These are phyloP conservation scores for Gallinago undulata DNA, from an alignment of 2,113 vertebrate species.

Conservation along the genomic window DNA sequence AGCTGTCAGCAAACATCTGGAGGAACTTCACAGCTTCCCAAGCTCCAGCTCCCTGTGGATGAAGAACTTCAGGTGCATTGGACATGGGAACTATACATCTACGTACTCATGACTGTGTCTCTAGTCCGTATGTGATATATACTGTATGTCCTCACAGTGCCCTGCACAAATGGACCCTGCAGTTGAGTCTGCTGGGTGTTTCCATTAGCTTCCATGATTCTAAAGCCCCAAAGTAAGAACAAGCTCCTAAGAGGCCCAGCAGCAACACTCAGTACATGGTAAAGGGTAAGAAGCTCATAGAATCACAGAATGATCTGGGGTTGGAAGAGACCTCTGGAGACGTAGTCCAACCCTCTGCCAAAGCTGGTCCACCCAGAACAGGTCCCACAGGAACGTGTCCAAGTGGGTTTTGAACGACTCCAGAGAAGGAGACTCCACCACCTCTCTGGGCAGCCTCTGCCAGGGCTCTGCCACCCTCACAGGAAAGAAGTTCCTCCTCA, in stretches of 20 bases:
- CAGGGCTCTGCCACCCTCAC: too few relatives aligned
- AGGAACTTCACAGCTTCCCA: not conserved
- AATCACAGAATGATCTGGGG: too few relatives aligned
- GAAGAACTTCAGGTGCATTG: not conserved
- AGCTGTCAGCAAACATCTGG: not conserved
- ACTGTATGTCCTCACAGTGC: rapidly evolving
- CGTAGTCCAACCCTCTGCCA: too few relatives aligned
- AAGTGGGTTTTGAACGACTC: too few relatives aligned
- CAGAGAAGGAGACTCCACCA: too few relatives aligned
- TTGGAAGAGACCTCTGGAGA: too few relatives aligned
- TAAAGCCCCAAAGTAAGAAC: not conserved
- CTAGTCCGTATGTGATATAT: too few relatives aligned
- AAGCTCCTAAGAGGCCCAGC: not conserved
- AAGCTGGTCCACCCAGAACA: too few relatives aligned
- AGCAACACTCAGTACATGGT: rapidly evolving
- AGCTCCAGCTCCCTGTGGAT: not conserved
- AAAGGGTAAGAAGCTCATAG: not conserved
- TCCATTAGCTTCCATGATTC: not conserved
- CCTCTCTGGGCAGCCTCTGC: too few relatives aligned
- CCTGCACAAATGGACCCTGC: not conserved
- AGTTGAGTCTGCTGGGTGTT: rapidly evolving
- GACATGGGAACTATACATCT: rapidly evolving
- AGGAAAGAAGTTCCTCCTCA: too few relatives aligned
- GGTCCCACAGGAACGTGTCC: too few relatives aligned
- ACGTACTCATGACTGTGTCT: rapidly evolving